Percentiles rank a stretch among this genome's conserved stretches.
These are phyloP conservation scores for Netelia fuscicornis DNA, from an alignment of 2,888 invertebrate species.

Conservation along the genomic window DNA sequence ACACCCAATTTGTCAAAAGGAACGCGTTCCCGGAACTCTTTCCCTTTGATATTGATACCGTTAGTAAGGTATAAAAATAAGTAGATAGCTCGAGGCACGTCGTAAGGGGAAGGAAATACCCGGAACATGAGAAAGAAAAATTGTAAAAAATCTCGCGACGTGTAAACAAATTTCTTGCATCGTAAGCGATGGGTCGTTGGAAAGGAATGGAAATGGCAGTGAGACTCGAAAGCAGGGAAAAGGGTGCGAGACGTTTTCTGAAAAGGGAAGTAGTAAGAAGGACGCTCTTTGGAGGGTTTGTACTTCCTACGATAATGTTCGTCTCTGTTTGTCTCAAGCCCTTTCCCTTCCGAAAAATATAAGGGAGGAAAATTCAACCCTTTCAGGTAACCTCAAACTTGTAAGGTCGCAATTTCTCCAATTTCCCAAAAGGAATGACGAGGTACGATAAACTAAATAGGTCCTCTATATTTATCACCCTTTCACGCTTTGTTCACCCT, in stretches of 20 bases:
- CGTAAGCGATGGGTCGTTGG: not conserved
- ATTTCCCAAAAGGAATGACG: slow-evolving; percentile 35
- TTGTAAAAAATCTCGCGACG: slow-evolving; percentile 21
- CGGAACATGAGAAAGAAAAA: slow-evolving; percentile 3
- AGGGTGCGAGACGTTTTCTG: not conserved
- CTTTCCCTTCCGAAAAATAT: not conserved
- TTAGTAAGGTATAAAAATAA: not conserved
- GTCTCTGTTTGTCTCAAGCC: not conserved
- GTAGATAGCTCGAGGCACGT: not conserved
- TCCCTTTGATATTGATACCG: not conserved
- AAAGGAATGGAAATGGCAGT: slow-evolving; percentile 5
- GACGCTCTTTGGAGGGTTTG: slow-evolving; percentile 18
- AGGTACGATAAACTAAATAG: slow-evolving; percentile 33
- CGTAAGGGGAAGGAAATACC: not conserved
- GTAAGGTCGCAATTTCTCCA: slow-evolving; percentile 5
- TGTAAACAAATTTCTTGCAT: slow-evolving; percentile 32
- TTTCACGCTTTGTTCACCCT: not conserved
- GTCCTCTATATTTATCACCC: not conserved
- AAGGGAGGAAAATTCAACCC: slow-evolving; percentile 42
- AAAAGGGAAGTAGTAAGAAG: slow-evolving; percentile 12
- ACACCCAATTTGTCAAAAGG: not conserved
- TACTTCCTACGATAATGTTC: not conserved
- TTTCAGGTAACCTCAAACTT: slow-evolving; percentile 12
- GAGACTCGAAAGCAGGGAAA: not conserved
- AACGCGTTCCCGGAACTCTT: not conserved